Evolutionary conservation across 2,113 vertebrate species (phyloP).

Genomic region (Artemisiospiza belli): DNA sequence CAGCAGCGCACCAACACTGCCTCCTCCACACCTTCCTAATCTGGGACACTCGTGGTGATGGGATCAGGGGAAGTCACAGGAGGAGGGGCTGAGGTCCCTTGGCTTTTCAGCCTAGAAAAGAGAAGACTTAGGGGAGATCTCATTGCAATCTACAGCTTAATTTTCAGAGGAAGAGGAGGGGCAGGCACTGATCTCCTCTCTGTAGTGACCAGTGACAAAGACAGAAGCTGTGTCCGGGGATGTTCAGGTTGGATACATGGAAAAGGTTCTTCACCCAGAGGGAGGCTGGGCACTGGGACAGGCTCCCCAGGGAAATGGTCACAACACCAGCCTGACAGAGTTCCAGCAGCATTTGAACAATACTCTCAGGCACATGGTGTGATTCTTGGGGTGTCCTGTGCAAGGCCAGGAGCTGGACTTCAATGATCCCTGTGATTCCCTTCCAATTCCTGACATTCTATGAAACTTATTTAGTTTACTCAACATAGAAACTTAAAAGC

Average conservation of each 20-base stretch:
- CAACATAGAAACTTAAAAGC: neutral
- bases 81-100: neutral
- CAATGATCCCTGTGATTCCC: neutral
- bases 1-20: rapidly evolving
- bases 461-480: neutral
- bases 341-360: neutral
- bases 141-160: too few species aligned
- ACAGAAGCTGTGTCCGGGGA: neutral
- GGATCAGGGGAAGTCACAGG: neutral
- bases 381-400: neutral
- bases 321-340: neutral
- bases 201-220: neutral
- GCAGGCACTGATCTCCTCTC: neutral
- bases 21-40: neutral
- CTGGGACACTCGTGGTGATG: too few species aligned
- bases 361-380: neutral
- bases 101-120: neutral
- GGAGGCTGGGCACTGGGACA: neutral
- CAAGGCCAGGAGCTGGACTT: neutral
- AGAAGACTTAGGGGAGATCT: neutral
- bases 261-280: neutral
- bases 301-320: neutral
- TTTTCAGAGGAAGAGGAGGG: neutral
- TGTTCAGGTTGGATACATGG: neutral
- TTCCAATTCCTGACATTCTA: neutral